These are phyloP conservation scores for Bombus picipes DNA, from an alignment of 1,140 invertebrate genomes.

Conservation along the genomic window DNA sequence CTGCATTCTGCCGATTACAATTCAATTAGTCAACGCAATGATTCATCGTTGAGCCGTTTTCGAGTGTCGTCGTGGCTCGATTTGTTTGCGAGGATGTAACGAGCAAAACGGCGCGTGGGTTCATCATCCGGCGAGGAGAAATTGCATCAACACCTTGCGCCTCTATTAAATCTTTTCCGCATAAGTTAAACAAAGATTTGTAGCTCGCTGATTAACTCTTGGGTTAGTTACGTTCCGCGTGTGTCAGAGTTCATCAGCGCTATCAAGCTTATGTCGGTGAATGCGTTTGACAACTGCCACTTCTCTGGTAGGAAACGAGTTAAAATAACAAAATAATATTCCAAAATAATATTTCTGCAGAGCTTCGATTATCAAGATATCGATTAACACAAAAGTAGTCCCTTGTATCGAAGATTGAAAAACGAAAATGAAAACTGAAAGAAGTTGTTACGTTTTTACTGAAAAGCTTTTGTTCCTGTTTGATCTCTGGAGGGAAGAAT, in stretches of 20 bases:
- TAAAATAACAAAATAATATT: too few relatives aligned
- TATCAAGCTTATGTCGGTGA: slow-evolving; percentile 48
- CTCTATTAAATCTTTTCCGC: slow-evolving; percentile 44
- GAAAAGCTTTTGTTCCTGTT: not conserved
- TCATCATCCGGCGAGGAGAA: slow-evolving; percentile 50
- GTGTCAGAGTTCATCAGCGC: slow-evolving; percentile 52
- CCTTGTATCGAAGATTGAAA: too few relatives aligned
- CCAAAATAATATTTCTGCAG: not conserved
- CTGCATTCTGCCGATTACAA: slow-evolving; percentile 7
- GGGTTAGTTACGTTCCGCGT: slow-evolving; percentile 32
- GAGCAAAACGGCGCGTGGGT: slow-evolving; percentile 30
- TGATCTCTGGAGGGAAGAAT: not conserved
- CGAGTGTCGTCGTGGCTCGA: slow-evolving; percentile 10
- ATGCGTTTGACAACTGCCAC: slow-evolving; percentile 28
- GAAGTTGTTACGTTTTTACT: not conserved
- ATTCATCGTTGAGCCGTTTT: slow-evolving; percentile 25
- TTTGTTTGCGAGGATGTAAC: not conserved
- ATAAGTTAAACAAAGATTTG: slow-evolving; percentile 65
- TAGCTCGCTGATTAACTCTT: slow-evolving; percentile 51
- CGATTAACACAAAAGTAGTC: too few relatives aligned
- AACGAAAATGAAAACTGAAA: not conserved
- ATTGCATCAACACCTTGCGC: slow-evolving; percentile 26
- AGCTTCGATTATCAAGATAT: too few relatives aligned
- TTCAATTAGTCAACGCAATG: slow-evolving; percentile 44
- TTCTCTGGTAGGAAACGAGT: not conserved